Conservation (phyloP, 2,797 vertebrate genomes). For the Apogon hyalosoma region DNA sequence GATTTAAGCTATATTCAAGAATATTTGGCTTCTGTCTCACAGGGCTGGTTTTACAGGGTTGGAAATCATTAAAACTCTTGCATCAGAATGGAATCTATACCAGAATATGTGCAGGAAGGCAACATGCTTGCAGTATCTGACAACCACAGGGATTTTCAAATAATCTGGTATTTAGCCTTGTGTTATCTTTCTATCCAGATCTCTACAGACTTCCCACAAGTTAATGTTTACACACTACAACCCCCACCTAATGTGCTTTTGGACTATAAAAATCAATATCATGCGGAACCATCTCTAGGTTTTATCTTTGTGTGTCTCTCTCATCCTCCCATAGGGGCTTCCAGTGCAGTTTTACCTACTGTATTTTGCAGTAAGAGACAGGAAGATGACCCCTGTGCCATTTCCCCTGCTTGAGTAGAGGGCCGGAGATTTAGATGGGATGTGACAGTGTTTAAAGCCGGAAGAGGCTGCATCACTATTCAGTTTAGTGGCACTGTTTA, state of each 20-base stretch:
- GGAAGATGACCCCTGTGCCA: constrained; percentile 62
- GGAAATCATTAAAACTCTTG: constrained; percentile 12
- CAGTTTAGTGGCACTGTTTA: constrained; percentile 62
- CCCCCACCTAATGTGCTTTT: constrained; percentile 41
- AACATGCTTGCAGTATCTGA: not conserved
- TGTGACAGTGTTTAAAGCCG: constrained; percentile 72
- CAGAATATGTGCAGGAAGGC: not conserved
- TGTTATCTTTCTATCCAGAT: constrained; percentile 5
- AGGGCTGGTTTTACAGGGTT: not conserved
- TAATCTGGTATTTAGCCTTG: constrained; percentile 10
- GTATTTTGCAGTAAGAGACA: constrained; percentile 62
- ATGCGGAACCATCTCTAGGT: constrained; percentile 35
- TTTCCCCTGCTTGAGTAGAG: constrained; percentile 59
- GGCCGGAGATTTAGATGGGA: constrained; percentile 64
- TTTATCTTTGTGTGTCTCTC: constrained; percentile 51
- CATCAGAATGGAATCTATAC: not conserved
- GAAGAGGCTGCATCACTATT: constrained; percentile 52
- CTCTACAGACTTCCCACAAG: constrained; percentile 36
- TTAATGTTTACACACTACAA: constrained; percentile 49
- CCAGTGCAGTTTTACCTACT: constrained; percentile 50
- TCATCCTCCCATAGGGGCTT: constrained; percentile 36
- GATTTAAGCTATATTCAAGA: no score
- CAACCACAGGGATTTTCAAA: constrained; percentile 3
- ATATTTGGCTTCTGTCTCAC: no score
- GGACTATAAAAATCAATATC: constrained; percentile 62